Evolutionary conservation across 1,140 invertebrate genomes (phyloP), one percentile per base, ranked within the genome.

Genomic region (Drosophila rufa): DNA sequence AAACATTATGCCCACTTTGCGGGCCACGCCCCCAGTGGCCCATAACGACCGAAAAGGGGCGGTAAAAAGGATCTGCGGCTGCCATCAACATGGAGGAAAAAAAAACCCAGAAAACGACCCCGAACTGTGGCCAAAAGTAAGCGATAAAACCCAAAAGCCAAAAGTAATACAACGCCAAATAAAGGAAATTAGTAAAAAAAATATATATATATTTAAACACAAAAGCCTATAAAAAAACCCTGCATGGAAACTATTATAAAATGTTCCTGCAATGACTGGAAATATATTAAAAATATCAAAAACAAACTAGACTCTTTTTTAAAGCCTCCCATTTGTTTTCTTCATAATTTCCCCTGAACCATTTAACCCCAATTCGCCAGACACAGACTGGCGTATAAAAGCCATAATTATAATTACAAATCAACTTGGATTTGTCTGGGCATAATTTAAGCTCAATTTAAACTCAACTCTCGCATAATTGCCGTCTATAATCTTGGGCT

Each of bases 1-100:
- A 87, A 89, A 80, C 83, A 87, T 83, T 87, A 87, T 83, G 76
- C 76, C 80, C 83, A 83, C 65, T 77, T 65, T 68, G 66, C 62
- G 59, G 60, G 48, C 67, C 53, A 65, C 71, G 71, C 74, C 60
- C 45, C 71, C 62, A 43, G 56, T 60, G 62, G 27, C 57, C 17
- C 15, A 33, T 27, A 46, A 66, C 30, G 33, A 38, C 51, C 51
- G 33, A 33, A 48, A 68, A 64, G 60, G 36, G 66, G 61, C 61
- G 46, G 60, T 22, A 55, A 55, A 55, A 55, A 51, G 46, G 46
- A 36, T 61, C 46, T 61, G 27, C 12, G 11, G 6, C 47, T 69
- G 66, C 66, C 36, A 68, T 50, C 36, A 64, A 66, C 60, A 67
- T 67, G 61, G 19, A 51, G 33, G 8, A 51, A n/a, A 50, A 50